phyloP scores from a whole-genome alignment of 2,113 vertebrate genomes.

The Mellivora capensis region DNA sequence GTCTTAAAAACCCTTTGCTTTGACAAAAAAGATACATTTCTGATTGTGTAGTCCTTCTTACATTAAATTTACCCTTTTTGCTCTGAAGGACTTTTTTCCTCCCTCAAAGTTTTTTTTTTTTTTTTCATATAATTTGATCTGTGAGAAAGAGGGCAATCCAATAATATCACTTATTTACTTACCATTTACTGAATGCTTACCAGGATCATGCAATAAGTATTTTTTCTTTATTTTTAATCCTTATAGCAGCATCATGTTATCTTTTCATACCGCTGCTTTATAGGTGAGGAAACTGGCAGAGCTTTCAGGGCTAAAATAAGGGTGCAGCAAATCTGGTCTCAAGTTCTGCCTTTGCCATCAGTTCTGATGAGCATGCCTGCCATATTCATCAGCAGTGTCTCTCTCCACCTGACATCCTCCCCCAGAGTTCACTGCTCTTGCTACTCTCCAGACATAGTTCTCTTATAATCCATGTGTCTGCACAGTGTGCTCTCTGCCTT shows the following conservation, averaged over 20 bases:
- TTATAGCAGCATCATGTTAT: background rate
- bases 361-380: background rate
- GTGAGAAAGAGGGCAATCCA: background rate
- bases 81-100: background rate
- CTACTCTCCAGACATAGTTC: background rate
- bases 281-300: background rate
- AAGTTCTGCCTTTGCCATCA: background rate
- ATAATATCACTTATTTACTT: background rate
- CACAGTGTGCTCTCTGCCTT: background rate
- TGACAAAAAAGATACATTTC: background rate
- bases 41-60: background rate
- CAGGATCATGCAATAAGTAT: background rate
- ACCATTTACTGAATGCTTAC: background rate
- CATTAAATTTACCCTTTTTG: background rate
- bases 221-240: background rate
- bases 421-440: background rate
- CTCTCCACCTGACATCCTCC: accelerated
- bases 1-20: slow-evolving; percentile 22
- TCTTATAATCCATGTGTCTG: background rate
- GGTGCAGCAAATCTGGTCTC: background rate
- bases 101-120: background rate
- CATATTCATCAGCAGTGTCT: background rate
- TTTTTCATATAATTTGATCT: background rate
- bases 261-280: background rate
- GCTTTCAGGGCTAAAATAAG: background rate